Percentiles rank a stretch among this genome's conserved stretches.
These are phyloP conservation scores for Myotis pilosus DNA, from an alignment of 2,797 vertebrate genomes.

Conservation along the genomic window DNA sequence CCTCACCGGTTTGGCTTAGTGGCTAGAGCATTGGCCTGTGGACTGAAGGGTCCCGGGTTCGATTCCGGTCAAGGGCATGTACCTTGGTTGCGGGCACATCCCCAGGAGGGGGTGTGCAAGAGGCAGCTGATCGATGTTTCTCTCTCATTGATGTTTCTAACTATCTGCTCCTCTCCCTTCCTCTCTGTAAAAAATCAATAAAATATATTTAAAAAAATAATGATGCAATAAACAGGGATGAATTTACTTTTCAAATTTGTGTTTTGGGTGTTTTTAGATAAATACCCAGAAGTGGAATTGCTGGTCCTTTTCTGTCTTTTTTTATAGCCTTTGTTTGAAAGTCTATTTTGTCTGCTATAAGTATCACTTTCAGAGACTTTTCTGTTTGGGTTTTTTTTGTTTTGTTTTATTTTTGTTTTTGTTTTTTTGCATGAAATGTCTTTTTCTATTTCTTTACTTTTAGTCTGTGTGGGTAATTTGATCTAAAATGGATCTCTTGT, in stretches of 20 bases:
- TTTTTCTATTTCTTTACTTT: neutral
- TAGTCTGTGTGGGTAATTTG: neutral
- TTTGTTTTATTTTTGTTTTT: neutral
- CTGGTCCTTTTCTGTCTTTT: neutral
- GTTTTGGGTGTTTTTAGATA: neutral
- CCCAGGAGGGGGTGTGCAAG: too few species aligned
- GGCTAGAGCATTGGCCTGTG: accelerated
- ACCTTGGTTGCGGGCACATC: too few species aligned
- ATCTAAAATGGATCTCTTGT: neutral
- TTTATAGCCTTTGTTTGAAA: neutral
- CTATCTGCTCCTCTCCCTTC: too few species aligned
- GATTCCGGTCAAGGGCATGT: too few species aligned
- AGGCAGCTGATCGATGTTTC: too few species aligned
- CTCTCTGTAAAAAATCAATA: too few species aligned
- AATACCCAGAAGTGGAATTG: neutral
- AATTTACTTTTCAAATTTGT: neutral
- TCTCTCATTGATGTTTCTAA: too few species aligned
- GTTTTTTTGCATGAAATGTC: neutral
- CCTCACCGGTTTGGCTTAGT: too few species aligned
- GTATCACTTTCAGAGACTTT: neutral
- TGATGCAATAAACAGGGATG: neutral
- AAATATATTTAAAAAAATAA: neutral
- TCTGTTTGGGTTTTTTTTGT: neutral
- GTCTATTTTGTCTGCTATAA: neutral
- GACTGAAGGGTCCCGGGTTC: too few species aligned